These are phyloP conservation scores for Drosophila biarmipes DNA, from an alignment of 1,140 invertebrate species.

Conservation along the genomic window DNA sequence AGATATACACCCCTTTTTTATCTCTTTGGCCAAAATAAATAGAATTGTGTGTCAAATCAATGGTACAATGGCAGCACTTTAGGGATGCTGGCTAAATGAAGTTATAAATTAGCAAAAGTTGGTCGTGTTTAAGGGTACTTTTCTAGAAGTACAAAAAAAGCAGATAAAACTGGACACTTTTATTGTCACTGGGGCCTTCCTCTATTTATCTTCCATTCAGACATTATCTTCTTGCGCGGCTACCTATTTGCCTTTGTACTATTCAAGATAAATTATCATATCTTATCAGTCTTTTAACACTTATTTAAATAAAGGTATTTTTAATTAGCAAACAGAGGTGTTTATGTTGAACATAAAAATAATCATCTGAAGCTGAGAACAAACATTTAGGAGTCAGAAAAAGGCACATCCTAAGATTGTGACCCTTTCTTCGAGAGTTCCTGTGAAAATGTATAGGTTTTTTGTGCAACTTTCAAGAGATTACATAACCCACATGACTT, in stretches of 20 bases:
- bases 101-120: neutral
- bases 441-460: slow-evolving; percentile 10
- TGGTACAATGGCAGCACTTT: neutral
- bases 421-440: slow-evolving; percentile 14
- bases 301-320: slow-evolving; percentile 41
- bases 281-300: slow-evolving; percentile 25
- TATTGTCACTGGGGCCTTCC: slow-evolving; percentile 9
- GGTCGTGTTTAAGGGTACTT: neutral
- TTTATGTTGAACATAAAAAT: neutral
- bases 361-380: neutral
- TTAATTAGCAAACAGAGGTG: slow-evolving; percentile 26
- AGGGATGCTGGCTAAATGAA: neutral
- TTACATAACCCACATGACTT: slow-evolving; percentile 39
- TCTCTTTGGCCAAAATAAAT: slow-evolving; percentile 28
- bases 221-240: slow-evolving; percentile 10
- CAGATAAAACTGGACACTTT: slow-evolving; percentile 4
- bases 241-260: slow-evolving; percentile 15
- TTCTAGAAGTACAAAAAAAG: neutral
- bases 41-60: slow-evolving; percentile 45
- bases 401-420: neutral
- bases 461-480: slow-evolving; percentile 9
- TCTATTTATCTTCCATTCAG: slow-evolving; percentile 8
- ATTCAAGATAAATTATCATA: slow-evolving; percentile 25
- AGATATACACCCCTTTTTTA: slow-evolving; percentile 11
- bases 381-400: neutral